Base-by-base conservation (phyloP, 1,140 invertebrate genomes). In the Drosophila sucinea region DNA sequence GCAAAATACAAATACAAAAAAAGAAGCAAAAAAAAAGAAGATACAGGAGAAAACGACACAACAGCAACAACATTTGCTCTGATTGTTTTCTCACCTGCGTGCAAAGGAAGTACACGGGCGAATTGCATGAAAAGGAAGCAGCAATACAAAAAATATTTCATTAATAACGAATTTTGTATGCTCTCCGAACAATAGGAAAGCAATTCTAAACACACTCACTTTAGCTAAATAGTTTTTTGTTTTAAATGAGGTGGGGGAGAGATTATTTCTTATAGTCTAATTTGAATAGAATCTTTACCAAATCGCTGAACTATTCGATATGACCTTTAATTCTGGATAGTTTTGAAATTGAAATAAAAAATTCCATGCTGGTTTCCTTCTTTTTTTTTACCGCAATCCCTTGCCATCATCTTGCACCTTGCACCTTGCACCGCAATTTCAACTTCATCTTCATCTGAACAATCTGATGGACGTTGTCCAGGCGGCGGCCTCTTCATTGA, bases 1-100 rank as follows among this genome's bases (percentile, higher is more conserved):
- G 70, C 55, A 56, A 79, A 51, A 40, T 38, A 58, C 57, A 73
- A 76, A 70, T 47, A 29, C 64, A 29, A 55, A 67, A 63, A 25
- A 62, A 35, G 35, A 60, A 55, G 40, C 61, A 63, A 38, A 60
- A 25, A 51, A 35, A 33, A 67, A 2, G 30, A n/a, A 73, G 38
- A 64, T 30, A 57, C 4, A 44, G 6, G 7, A 4, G 7, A 51
- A 51, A n/a, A 51, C 8, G 23, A 73, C 40, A 41, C 66, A 58
- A 58, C 27, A 5, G 32, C 54, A 56, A 56, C 54, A 56, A 56
- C 29, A 56, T 30, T 35, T 58, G 56, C 56, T 58, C 56, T 58
- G 30, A 58, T 38, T 58, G 56, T 58, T 23, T 58, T 58, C 32
- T 58, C 32, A 58, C 32, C 56, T 58, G 60, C 32, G 30, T 58